phyloP scores from a whole-genome alignment of 2,797 vertebrate species.

The Tangara arthus region DNA sequence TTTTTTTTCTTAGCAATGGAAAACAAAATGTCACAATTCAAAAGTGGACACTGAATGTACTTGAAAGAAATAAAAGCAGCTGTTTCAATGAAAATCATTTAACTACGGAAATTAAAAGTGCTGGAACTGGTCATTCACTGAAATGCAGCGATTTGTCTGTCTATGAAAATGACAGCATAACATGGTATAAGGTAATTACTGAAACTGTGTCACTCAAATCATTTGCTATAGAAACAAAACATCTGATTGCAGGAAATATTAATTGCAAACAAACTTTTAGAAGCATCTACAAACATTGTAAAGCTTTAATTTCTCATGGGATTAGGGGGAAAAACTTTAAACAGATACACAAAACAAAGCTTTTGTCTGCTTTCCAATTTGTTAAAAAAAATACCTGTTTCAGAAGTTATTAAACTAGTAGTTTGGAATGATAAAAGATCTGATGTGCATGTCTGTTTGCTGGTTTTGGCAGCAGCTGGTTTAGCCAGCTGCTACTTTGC shows the following conservation, averaged over 20 bases:
- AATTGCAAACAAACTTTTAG: not conserved
- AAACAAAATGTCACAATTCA: not conserved
- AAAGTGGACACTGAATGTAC: slow-evolving; percentile 65
- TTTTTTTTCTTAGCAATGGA: slow-evolving; percentile 53
- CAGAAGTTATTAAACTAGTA: not conserved
- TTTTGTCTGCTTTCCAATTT: not conserved
- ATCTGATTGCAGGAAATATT: not conserved
- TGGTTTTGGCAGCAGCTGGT: not conserved
- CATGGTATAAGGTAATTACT: slow-evolving; percentile 74
- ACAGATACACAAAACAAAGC: not conserved
- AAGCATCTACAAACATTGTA: not conserved
- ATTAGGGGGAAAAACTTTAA: not conserved
- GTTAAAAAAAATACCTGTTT: not conserved
- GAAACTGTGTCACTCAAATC: not conserved
- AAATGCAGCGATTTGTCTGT: slow-evolving; percentile 45
- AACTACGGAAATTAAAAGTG: slow-evolving; percentile 9
- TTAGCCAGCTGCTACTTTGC: not conserved
- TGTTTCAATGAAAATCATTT: slow-evolving; percentile 70
- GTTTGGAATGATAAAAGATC: not conserved
- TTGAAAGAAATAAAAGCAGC: slow-evolving; percentile 56
- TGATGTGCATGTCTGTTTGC: not conserved
- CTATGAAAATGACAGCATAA: not conserved
- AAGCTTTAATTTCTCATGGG: not conserved
- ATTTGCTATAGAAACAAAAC: not conserved
- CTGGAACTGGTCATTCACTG: slow-evolving; percentile 50